phyloP scores from a whole-genome alignment of 2,797 vertebrate species.

The Anabas testudineus region DNA sequence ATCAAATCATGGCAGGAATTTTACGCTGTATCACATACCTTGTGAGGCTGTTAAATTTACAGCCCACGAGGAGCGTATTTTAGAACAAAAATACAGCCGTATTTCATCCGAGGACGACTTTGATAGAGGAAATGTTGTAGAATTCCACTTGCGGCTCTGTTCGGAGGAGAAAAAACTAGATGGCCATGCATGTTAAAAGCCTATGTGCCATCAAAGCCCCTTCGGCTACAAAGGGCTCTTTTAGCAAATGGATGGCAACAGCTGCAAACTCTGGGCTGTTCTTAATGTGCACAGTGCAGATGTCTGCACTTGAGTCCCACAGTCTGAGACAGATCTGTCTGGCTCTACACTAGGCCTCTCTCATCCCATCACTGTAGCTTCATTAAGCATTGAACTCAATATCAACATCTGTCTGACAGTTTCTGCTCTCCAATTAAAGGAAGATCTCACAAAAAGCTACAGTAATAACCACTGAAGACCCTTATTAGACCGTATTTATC shows the following conservation, averaged over 20 bases:
- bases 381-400: conserved; percentile 56
- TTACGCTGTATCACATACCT: conserved; percentile 28
- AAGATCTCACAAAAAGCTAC: conserved; percentile 17
- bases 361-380: conserved; percentile 63
- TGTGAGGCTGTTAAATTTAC: conserved; percentile 29
- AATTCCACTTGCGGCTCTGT: conserved; percentile 43
- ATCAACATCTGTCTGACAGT: conserved; percentile 63
- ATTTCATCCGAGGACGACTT: conserved; percentile 51
- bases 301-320: conserved; percentile 76
- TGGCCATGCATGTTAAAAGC: conserved; percentile 78
- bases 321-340: conserved; percentile 75
- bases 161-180: conserved; percentile 42
- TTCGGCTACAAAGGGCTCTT: conserved; percentile 78
- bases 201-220: conserved; percentile 81
- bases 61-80: conserved; percentile 29
- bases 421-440: conserved; percentile 48
- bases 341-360: conserved; percentile 56
- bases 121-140: conserved; percentile 58
- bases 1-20: background rate
- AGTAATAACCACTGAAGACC: conserved; percentile 12
- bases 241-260: conserved; percentile 80
- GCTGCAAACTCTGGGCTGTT: conserved; percentile 78
- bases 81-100: conserved; percentile 25
- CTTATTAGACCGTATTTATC: background rate
- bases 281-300: conserved; percentile 77